Conservation (phyloP, 2,888 invertebrate genomes). For the Malthinus flaveolus region DNA sequence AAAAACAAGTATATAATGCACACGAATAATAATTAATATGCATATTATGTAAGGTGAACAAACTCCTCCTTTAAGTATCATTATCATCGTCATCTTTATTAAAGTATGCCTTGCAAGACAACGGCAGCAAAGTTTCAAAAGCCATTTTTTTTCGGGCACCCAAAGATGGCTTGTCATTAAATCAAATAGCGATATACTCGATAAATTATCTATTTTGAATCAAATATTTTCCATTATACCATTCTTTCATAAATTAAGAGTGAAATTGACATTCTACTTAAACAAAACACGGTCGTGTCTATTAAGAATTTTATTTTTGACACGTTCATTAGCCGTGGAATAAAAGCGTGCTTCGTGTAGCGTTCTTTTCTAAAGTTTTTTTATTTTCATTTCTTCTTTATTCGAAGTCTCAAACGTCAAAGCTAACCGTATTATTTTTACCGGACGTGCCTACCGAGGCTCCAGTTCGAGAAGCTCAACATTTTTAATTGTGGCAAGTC, state of each 20-base stretch:
- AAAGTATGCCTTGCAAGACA: slow-evolving; percentile 1
- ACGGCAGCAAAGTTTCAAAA: slow-evolving; percentile 14
- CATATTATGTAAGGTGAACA: slow-evolving; percentile 13
- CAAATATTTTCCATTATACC: slow-evolving; percentile 17
- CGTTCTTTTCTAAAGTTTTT: too few species aligned
- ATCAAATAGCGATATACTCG: slow-evolving; percentile 4
- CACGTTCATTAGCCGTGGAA: slow-evolving; percentile 17
- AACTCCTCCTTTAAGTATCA: slow-evolving; percentile 9
- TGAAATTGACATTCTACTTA: slow-evolving; percentile 19
- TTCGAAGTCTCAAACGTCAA: too few species aligned
- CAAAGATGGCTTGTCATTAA: slow-evolving; percentile 11
- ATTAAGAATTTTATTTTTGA: slow-evolving; percentile 17
- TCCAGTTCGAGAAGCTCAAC: too few species aligned
- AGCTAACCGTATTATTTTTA: too few species aligned
- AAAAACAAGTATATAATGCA: neutral
- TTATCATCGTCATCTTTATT: neutral
- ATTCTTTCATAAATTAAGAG: slow-evolving; percentile 23
- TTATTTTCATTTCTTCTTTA: too few species aligned
- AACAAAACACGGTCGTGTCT: slow-evolving; percentile 19
- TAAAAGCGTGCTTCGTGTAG: slow-evolving; percentile 6
- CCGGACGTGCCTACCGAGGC: too few species aligned
- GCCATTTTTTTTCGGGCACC: neutral
- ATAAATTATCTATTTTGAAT: slow-evolving; percentile 16
- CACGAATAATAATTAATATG: slow-evolving; percentile 21
- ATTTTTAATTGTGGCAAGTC: too few species aligned